Conservation (phyloP, 2,797 vertebrate genomes). For the Pseudochaenichthys georgianus region DNA sequence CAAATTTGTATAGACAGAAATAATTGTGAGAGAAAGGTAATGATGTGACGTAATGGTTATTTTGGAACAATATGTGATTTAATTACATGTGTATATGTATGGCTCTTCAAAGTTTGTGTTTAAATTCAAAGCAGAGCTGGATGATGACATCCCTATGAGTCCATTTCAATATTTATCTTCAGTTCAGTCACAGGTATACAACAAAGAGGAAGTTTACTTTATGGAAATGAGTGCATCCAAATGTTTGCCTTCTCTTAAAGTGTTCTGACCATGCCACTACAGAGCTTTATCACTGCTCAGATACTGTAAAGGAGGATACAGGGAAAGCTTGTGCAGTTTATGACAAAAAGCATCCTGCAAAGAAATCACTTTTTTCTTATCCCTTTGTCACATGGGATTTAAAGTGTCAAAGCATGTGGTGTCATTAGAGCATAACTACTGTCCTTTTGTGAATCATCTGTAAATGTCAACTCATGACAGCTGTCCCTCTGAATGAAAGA, state of each 20-base stretch:
- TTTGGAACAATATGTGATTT: not conserved
- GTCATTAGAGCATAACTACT: not conserved
- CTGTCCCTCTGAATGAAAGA: not conserved
- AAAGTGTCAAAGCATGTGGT: not conserved
- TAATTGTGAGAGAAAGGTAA: not conserved
- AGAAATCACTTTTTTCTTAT: not conserved
- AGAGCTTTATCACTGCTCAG: not conserved
- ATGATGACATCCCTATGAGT: not conserved
- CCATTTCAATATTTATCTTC: slow-evolving; percentile 35
- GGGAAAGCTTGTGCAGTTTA: not conserved
- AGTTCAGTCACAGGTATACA: slow-evolving; percentile 8
- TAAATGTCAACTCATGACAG: not conserved
- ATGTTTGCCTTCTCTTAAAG: slow-evolving; percentile 8
- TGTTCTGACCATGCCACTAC: not conserved
- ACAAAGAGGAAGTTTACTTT: slow-evolving; percentile 24
- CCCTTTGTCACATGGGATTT: not conserved
- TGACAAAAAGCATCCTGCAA: not conserved
- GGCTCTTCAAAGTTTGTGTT: not conserved
- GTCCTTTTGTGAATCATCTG: slow-evolving; percentile 4
- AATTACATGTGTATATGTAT: not conserved
- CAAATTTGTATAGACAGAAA: not conserved
- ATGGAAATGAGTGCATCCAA: slow-evolving; percentile 25
- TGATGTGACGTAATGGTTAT: not conserved
- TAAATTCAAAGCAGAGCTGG: not conserved
- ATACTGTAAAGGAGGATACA: not conserved